These are phyloP conservation scores for Fissipunctia ypsillon DNA, from an alignment of 2,888 invertebrate genomes.

Conservation along the genomic window DNA sequence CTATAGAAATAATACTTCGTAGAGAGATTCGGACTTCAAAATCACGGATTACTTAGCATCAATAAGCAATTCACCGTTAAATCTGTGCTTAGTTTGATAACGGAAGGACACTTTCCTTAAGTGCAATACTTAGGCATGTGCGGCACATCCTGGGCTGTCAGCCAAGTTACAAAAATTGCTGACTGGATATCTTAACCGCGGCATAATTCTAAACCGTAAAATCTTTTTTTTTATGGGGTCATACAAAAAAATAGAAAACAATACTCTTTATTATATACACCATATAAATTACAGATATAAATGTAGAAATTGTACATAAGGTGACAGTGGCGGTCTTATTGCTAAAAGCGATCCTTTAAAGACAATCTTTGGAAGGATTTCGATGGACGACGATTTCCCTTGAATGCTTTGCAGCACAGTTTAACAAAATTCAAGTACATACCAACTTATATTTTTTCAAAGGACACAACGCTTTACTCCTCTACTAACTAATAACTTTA, in stretches of 20 bases:
- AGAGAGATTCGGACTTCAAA: background rate
- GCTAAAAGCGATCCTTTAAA: background rate
- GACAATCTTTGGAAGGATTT: background rate
- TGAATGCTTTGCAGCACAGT: background rate
- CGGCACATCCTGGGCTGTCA: conserved; percentile 4
- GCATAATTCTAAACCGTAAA: background rate
- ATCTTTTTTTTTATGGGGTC: background rate
- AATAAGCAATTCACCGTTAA: too few relatives aligned
- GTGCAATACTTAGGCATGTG: conserved; percentile 41
- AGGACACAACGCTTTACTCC: fast-evolving
- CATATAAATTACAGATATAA: background rate
- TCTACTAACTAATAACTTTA: background rate
- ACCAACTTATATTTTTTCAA: fast-evolving
- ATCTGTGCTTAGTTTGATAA: background rate
- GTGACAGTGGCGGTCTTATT: background rate
- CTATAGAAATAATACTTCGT: background rate
- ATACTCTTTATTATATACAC: background rate
- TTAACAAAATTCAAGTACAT: background rate
- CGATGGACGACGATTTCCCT: background rate
- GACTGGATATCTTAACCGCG: conserved; percentile 9
- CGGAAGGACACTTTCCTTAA: conserved; percentile 8
- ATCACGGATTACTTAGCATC: background rate
- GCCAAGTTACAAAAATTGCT: conserved; percentile 38
- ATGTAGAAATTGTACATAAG: background rate
- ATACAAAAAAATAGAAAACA: background rate